A percentile compares a stretch with the other conserved stretches of the same genome.
phyloP scores from a whole-genome alignment of 1,140 invertebrate genomes.

The Hetaerina americana region DNA sequence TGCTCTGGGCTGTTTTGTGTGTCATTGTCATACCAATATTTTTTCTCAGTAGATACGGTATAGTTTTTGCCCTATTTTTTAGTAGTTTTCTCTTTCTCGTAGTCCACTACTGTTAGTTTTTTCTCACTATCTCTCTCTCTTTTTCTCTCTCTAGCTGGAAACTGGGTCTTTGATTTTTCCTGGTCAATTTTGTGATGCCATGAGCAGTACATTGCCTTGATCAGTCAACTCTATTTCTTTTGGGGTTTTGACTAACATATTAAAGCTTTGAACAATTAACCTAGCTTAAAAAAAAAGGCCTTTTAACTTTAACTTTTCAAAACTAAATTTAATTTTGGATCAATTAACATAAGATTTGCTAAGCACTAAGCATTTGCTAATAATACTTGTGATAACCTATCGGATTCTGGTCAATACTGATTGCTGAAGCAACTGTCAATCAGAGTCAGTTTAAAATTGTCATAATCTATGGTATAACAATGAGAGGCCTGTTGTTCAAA shows the following conservation, averaged over 20 bases:
- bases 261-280: background rate
- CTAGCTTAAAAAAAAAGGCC: background rate
- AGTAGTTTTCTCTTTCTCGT: slow-evolving; percentile 18
- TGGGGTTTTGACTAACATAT: slow-evolving; percentile 8
- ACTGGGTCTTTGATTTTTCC: slow-evolving; percentile 11
- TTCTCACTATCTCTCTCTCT: slow-evolving; percentile 20
- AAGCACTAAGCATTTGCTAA: background rate
- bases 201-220: background rate
- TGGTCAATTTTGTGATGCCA: slow-evolving; percentile 6
- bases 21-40: background rate
- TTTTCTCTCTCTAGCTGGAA: slow-evolving; percentile 13
- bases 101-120: slow-evolving; percentile 13
- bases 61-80: slow-evolving; percentile 19
- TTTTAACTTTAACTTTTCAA: background rate
- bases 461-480: background rate
- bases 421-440: background rate
- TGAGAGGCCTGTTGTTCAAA: background rate
- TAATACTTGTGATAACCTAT: no score
- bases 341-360: background rate
- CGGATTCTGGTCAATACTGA: background rate
- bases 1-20: slow-evolving; percentile 5
- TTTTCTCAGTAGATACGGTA: slow-evolving; percentile 1
- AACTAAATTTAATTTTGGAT: background rate
- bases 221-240: slow-evolving; percentile 8
- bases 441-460: background rate